phyloP scores from a whole-genome alignment of 1,140 invertebrate genomes.

The Euura lappo region DNA sequence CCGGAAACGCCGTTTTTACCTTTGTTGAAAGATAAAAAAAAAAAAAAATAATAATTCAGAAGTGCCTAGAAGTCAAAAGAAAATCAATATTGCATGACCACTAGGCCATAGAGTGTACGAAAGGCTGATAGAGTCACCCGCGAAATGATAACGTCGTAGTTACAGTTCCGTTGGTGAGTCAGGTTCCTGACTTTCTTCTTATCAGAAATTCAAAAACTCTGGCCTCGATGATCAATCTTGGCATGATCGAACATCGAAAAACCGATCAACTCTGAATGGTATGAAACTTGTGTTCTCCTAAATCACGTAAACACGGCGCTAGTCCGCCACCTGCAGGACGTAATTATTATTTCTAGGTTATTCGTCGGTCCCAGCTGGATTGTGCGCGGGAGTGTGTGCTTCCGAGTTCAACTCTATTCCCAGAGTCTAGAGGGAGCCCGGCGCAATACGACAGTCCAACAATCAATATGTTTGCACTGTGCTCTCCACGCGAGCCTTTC shows the following conservation, averaged over 20 bases:
- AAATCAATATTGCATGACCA: not conserved
- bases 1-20: not conserved
- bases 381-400: not conserved
- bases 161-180: not conserved
- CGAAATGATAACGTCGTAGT: too few relatives aligned
- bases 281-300: not conserved
- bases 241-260: not conserved
- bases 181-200: too few relatives aligned
- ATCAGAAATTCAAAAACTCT: too few relatives aligned
- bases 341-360: slow-evolving; percentile 37
- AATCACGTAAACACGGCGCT: not conserved
- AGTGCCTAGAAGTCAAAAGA: not conserved
- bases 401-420: slow-evolving; percentile 10
- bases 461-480: slow-evolving; percentile 36
- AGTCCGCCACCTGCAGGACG: not conserved
- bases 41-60: not conserved
- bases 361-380: slow-evolving; percentile 12
- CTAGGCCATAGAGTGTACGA: not conserved
- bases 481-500: slow-evolving; percentile 28
- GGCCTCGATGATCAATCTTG: too few relatives aligned
- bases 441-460: slow-evolving; percentile 20
- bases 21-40: slow-evolving; percentile 1
- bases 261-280: not conserved
- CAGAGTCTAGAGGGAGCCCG: slow-evolving; percentile 18
- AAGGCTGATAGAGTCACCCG: not conserved